These are phyloP conservation scores for Acromyrmex heyeri DNA, from an alignment of 1,140 invertebrate genomes.

Conservation along the genomic window DNA sequence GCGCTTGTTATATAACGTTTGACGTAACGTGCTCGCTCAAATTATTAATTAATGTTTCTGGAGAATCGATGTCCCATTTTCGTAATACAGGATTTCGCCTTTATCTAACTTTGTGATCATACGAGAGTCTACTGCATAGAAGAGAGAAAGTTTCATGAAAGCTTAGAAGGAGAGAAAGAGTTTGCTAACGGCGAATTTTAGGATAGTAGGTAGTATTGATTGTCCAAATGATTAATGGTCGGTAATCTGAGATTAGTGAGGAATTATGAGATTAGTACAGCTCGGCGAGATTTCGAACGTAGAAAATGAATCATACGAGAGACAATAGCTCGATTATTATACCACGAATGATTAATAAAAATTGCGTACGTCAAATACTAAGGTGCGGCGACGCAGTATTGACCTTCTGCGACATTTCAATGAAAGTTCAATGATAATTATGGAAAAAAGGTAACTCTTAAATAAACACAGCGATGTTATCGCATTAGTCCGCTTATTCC, in stretches of 20 bases:
- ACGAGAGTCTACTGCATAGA: background rate
- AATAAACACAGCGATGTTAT: conserved; percentile 3
- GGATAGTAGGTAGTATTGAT: background rate
- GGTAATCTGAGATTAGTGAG: background rate
- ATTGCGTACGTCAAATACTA: background rate
- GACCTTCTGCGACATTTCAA: conserved; percentile 52
- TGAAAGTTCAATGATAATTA: conserved; percentile 61
- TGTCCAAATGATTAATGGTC: background rate
- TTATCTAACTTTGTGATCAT: background rate
- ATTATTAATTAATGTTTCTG: background rate
- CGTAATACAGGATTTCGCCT: background rate
- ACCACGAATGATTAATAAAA: background rate
- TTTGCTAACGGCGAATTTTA: background rate
- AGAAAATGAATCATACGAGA: conserved; percentile 10
- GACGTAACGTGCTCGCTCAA: background rate
- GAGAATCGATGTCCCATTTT: background rate
- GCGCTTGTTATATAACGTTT: background rate
- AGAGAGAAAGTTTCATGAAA: conserved; percentile 3
- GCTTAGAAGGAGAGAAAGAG: background rate
- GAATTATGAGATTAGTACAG: background rate
- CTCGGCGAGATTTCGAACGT: background rate
- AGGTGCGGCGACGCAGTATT: background rate
- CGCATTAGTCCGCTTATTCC: background rate
- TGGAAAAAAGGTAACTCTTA: conserved; percentile 13
- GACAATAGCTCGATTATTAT: background rate